These are phyloP conservation scores for Morpho deidamia DNA, from an alignment of 2,888 invertebrate species.

Conservation along the genomic window DNA sequence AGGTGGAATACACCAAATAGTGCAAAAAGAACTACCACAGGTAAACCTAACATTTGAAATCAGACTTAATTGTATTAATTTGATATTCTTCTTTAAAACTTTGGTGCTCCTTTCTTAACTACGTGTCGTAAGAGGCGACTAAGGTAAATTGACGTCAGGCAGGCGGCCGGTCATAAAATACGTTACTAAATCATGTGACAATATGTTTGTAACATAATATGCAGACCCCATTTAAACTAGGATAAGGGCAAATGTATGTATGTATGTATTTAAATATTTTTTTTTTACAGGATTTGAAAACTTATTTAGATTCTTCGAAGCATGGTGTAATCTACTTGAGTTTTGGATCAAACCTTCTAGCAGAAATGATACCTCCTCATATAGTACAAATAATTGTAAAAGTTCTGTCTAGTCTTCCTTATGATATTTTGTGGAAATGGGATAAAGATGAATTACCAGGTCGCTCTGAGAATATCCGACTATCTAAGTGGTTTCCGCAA, in stretches of 20 bases:
- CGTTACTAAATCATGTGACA: too few species aligned
- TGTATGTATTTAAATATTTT: background rate
- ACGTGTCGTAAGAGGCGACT: too few species aligned
- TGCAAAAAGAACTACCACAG: slow-evolving; percentile 47
- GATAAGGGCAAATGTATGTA: too few species aligned
- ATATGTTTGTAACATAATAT: too few species aligned
- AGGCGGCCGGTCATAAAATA: too few species aligned
- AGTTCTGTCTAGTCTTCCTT: slow-evolving; percentile 54
- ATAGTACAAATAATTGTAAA: slow-evolving; percentile 39
- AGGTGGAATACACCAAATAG: slow-evolving; percentile 56
- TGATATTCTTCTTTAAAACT: too few species aligned
- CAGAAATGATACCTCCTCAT: slow-evolving; percentile 41
- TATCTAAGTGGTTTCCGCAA: slow-evolving; percentile 67
- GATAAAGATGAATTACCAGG: slow-evolving; percentile 48
- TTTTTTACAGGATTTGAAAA: slow-evolving; percentile 41
- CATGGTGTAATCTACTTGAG: slow-evolving; percentile 65
- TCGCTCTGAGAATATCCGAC: slow-evolving; percentile 49
- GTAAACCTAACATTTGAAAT: slow-evolving; percentile 24
- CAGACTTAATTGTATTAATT: too few species aligned
- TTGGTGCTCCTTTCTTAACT: too few species aligned
- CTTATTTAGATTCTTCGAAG: slow-evolving; percentile 48
- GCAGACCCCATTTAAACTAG: too few species aligned
- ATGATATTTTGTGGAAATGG: slow-evolving; percentile 66
- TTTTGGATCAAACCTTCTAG: slow-evolving; percentile 56
- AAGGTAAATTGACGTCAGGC: too few species aligned